Percentiles rank a stretch among this genome's conserved stretches.
These are phyloP conservation scores for Thecocarcelia acutangulata DNA, from an alignment of 2,888 invertebrate genomes.

Conservation along the genomic window DNA sequence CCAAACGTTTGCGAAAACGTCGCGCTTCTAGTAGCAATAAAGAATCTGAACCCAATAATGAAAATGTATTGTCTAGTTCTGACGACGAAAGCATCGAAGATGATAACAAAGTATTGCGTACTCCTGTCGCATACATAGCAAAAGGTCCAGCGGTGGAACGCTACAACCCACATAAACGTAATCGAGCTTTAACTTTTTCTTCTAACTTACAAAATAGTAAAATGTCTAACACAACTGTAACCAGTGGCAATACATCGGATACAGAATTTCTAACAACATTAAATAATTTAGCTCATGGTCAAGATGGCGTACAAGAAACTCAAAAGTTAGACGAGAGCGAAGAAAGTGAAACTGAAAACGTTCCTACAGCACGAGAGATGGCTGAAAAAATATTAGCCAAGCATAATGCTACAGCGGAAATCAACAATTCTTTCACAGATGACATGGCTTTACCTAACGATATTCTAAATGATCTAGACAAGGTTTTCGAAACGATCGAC, in stretches of 20 bases:
- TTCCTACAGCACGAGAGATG: slow-evolving; percentile 78
- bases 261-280: slow-evolving; percentile 75
- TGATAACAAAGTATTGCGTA: slow-evolving; percentile 71
- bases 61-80: slow-evolving; percentile 69
- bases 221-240: background rate
- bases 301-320: slow-evolving; percentile 31
- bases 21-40: slow-evolving; percentile 77
- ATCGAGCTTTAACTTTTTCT: slow-evolving; percentile 31
- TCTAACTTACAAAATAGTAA: slow-evolving; percentile 19
- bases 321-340: slow-evolving; percentile 48
- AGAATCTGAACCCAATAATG: slow-evolving; percentile 73
- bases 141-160: slow-evolving; percentile 78
- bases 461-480: slow-evolving; percentile 62
- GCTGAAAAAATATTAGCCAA: slow-evolving; percentile 75
- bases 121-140: slow-evolving; percentile 76
- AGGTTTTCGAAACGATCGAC: slow-evolving; percentile 72
- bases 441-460: slow-evolving; percentile 69
- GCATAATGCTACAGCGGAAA: background rate
- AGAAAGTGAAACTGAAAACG: slow-evolving; percentile 72
- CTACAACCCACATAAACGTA: slow-evolving; percentile 69
- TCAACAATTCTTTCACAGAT: background rate
- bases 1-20: slow-evolving; percentile 78
- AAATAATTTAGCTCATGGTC: slow-evolving; percentile 72
- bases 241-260: slow-evolving; percentile 71
- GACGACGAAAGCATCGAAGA: slow-evolving; percentile 71